Conservation (phyloP, 2,113 vertebrate genomes). For the Pimephales promelas region DNA sequence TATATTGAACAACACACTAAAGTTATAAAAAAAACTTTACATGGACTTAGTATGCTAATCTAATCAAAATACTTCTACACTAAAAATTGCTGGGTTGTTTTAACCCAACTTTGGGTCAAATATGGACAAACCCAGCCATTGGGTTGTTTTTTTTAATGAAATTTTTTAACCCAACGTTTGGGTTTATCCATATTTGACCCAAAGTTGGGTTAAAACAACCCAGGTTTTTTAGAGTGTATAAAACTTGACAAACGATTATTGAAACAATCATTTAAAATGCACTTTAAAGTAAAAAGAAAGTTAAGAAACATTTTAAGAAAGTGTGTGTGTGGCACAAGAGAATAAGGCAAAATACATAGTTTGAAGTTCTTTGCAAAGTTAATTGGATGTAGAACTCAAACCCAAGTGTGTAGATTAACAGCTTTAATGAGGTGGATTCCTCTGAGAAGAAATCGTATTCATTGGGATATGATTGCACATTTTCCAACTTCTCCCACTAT, state of each 20-base stretch:
- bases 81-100: too few relatives aligned
- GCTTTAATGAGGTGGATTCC: neutral
- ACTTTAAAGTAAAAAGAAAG: neutral
- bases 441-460: constrained; percentile 35
- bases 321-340: neutral
- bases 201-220: too few relatives aligned
- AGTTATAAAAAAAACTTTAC: neutral
- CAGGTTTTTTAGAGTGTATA: too few relatives aligned
- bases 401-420: neutral
- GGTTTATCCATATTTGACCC: too few relatives aligned
- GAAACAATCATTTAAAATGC: neutral
- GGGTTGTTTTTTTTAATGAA: too few relatives aligned
- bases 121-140: too few relatives aligned
- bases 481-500: constrained; percentile 28
- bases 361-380: neutral
- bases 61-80: neutral
- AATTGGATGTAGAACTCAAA: neutral
- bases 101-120: too few relatives aligned
- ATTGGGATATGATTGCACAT: constrained; percentile 35
- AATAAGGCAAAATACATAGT: neutral
- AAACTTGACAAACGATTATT: neutral
- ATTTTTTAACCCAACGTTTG: too few relatives aligned
- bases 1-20: neutral
- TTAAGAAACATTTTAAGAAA: neutral
- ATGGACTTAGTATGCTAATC: neutral